Evolutionary conservation across 2,888 invertebrate species (phyloP).

Genomic region (Tetramorium bicarinatum): DNA sequence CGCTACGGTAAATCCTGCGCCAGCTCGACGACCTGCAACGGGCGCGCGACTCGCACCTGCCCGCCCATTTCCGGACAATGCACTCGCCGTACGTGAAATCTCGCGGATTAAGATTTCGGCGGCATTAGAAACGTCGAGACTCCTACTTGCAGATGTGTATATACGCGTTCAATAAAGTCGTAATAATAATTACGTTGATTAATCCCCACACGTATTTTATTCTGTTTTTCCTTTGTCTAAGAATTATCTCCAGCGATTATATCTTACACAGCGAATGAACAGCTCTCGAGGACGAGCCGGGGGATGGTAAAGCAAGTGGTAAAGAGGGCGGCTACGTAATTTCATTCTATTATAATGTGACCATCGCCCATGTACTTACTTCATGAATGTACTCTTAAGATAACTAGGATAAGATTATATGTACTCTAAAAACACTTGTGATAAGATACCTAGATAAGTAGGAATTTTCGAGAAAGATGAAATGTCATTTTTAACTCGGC

Average conservation of each 20-base stretch:
- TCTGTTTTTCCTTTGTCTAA: neutral
- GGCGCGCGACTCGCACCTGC: slow-evolving; percentile 30
- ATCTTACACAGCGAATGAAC: neutral
- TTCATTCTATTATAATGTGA: neutral
- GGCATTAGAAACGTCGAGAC: neutral
- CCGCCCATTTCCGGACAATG: slow-evolving; percentile 10
- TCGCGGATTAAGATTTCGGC: slow-evolving; percentile 1
- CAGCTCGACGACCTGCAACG: slow-evolving; percentile 31
- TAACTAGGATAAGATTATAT: neutral
- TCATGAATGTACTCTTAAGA: neutral
- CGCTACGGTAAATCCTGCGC: slow-evolving; percentile 42
- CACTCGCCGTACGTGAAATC: neutral
- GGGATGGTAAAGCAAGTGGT: neutral
- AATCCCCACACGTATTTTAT: neutral
- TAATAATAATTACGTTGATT: neutral
- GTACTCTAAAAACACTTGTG: neutral
- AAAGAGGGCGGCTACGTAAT: slow-evolving; percentile 13
- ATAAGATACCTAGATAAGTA: neutral
- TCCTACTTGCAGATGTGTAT: neutral
- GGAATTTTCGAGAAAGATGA: neutral
- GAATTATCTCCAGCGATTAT: neutral
- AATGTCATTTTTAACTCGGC: neutral
- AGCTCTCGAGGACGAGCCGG: neutral
- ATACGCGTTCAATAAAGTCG: slow-evolving; percentile 5
- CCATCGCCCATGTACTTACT: neutral